Conservation (phyloP, 2,797 vertebrate species). For the Neopelma chrysocephalum region DNA sequence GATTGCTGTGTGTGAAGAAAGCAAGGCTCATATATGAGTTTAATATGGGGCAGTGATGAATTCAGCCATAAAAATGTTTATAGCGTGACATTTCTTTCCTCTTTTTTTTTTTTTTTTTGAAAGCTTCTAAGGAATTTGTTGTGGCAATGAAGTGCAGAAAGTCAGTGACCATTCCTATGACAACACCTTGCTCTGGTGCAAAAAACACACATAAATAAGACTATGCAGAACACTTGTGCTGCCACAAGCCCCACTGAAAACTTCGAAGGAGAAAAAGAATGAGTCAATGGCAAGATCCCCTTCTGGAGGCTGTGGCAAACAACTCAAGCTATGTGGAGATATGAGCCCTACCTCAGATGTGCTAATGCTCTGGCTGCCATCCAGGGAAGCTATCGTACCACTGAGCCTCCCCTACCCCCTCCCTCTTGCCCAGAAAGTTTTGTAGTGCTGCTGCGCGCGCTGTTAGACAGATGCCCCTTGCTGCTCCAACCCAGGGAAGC, state of each 20-base stretch:
- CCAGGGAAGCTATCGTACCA: not conserved
- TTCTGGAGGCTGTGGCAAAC: not conserved
- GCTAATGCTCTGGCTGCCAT: constrained; percentile 26
- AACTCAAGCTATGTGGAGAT: not conserved
- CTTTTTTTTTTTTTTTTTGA: not conserved
- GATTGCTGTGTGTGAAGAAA: not conserved
- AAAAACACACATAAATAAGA: not conserved
- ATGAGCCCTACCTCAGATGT: not conserved
- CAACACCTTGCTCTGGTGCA: not conserved
- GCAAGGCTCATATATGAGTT: not conserved
- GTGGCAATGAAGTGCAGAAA: not conserved
- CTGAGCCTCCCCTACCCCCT: not conserved
- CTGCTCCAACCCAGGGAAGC: not conserved
- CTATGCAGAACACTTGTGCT: not conserved
- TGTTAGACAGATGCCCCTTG: not conserved
- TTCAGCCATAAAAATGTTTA: not conserved
- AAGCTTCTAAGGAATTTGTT: not conserved
- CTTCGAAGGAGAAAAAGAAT: not conserved
- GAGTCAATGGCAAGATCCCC: not conserved
- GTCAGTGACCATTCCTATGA: not conserved
- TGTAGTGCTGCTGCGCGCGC: not conserved
- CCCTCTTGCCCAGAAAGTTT: not conserved
- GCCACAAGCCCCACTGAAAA: not conserved
- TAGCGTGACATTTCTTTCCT: not conserved
- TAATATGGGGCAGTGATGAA: not conserved